Evolutionary conservation across 2,113 vertebrate genomes (phyloP).

Genomic region (Accipiter cooperii): DNA sequence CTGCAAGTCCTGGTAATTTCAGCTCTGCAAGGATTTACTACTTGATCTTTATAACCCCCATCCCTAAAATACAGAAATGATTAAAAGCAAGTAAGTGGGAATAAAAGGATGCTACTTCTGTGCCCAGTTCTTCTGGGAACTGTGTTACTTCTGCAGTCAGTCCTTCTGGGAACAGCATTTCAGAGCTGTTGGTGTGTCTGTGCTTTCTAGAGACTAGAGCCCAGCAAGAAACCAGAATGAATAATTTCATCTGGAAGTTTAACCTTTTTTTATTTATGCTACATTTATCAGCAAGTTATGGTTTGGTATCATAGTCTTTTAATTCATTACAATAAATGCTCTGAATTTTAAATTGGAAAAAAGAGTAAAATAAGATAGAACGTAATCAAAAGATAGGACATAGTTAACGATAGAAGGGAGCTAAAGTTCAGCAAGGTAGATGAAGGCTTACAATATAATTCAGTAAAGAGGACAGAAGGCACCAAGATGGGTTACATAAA

Average conservation of each 20-base stretch:
- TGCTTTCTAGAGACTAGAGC: not conserved
- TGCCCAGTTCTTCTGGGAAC: slow-evolving; percentile 38
- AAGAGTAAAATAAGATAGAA: not conserved
- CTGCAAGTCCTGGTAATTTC: not conserved
- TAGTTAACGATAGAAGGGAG: not conserved
- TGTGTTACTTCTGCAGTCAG: not conserved
- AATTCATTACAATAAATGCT: not conserved
- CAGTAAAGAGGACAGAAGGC: not conserved
- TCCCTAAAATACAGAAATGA: not conserved
- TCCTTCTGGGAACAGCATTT: slow-evolving; percentile 14
- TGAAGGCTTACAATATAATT: not conserved
- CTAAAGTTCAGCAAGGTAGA: not conserved
- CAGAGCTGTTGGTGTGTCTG: not conserved
- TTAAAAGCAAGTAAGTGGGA: not conserved
- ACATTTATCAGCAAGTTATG: not conserved
- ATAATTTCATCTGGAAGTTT: not conserved
- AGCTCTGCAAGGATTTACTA: not conserved
- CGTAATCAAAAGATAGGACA: not conserved
- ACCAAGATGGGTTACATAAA: not conserved
- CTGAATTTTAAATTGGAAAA: not conserved
- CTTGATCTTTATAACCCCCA: not conserved
- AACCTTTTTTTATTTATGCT: not conserved
- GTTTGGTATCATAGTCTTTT: not conserved
- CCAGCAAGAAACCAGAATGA: not conserved
- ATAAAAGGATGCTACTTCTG: not conserved